Evolutionary conservation across 2,113 vertebrate genomes (phyloP).

Genomic region (Thamnophis sirtalis): DNA sequence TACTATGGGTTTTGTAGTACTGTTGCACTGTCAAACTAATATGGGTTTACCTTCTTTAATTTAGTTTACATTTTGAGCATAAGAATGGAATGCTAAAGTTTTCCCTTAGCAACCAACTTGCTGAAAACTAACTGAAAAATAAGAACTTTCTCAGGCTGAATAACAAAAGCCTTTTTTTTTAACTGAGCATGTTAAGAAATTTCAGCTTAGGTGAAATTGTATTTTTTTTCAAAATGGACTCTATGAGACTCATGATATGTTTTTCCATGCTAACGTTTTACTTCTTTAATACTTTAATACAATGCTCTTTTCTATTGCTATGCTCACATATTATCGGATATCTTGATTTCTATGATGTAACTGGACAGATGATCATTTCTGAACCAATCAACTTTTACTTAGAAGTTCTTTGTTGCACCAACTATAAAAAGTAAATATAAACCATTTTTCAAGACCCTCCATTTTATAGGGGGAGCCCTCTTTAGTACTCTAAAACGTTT

Average conservation of each 20-base stretch:
- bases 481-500: neutral
- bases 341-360: neutral
- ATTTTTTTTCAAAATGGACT: neutral
- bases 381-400: neutral
- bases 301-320: neutral
- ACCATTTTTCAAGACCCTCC: neutral
- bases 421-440: neutral
- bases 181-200: neutral
- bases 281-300: neutral
- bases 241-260: neutral
- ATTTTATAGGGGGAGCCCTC: neutral
- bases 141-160: neutral
- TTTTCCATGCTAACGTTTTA: neutral
- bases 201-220: neutral
- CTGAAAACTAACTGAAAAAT: neutral
- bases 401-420: neutral
- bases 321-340: neutral
- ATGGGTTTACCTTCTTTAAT: neutral
- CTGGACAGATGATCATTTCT: neutral
- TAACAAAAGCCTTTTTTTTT: neutral
- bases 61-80: neutral
- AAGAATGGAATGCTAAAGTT: neutral
- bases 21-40: neutral
- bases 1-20: neutral
- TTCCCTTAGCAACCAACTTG: neutral